These are phyloP conservation scores for Mongoloraphidia duomilia DNA, from an alignment of 2,888 invertebrate species.

Conservation along the genomic window DNA sequence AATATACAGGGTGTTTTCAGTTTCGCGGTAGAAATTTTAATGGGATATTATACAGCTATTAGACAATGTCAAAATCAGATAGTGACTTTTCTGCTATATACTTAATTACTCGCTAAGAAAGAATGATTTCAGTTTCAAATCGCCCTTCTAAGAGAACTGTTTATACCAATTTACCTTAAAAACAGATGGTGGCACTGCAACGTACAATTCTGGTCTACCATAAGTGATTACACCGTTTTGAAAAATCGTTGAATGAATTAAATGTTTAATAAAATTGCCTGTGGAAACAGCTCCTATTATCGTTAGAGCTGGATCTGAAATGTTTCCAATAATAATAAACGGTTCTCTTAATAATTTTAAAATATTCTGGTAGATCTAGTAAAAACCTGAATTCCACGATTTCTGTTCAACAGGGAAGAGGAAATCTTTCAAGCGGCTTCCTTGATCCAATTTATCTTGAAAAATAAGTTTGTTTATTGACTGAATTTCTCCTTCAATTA, in stretches of 20 bases:
- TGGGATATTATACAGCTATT: background rate
- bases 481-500: too few species aligned
- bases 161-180: constrained; percentile 37
- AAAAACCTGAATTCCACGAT: background rate
- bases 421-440: background rate
- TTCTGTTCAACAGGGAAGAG: background rate
- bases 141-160: background rate
- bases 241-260: constrained; percentile 44
- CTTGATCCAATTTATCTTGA: constrained; percentile 7
- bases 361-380: too few species aligned
- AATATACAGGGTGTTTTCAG: too few species aligned
- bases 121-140: background rate
- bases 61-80: too few species aligned
- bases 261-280: constrained; percentile 41
- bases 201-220: constrained; percentile 48
- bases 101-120: too few species aligned
- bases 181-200: constrained; percentile 42
- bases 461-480: background rate
- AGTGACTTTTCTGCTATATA: too few species aligned
- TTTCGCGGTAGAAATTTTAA: background rate
- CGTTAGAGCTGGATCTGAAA: constrained; percentile 38
- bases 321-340: constrained; percentile 3
- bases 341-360: background rate
- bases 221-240: constrained; percentile 37
- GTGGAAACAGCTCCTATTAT: constrained; percentile 45